Conservation (phyloP, 2,113 vertebrate genomes). For the Sorex araneus region DNA sequence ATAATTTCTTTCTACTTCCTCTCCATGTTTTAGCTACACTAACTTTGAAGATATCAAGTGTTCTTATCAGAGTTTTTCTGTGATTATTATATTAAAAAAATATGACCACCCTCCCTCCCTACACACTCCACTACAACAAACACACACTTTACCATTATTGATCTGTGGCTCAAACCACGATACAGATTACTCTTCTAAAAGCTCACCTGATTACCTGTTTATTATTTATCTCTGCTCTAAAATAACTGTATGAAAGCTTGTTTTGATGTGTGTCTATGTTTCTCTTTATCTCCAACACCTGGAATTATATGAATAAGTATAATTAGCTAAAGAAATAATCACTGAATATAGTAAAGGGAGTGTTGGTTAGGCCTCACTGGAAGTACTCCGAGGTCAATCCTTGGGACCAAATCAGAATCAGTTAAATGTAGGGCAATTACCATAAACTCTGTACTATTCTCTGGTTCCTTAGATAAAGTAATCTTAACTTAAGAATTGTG, state of each 20-base stretch:
- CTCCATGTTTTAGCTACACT: neutral
- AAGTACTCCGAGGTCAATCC: no score
- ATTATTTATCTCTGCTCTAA: neutral
- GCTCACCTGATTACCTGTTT: neutral
- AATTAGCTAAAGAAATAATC: neutral
- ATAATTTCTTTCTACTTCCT: neutral
- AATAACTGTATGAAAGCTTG: neutral
- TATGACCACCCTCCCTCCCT: neutral
- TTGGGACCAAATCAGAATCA: no score
- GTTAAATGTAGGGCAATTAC: no score
- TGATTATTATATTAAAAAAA: neutral
- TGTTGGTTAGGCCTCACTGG: no score
- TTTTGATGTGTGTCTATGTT: neutral
- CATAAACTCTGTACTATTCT: no score
- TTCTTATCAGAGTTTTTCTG: neutral
- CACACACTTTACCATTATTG: neutral
- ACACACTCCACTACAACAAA: no score
- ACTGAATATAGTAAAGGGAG: neutral
- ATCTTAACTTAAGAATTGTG: constrained; percentile 6
- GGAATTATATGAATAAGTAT: neutral
- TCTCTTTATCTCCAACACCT: neutral
- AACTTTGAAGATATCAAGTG: neutral
- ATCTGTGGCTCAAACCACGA: neutral
- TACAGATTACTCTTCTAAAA: neutral
- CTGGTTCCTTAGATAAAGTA: no score